phyloP scores from a whole-genome alignment of 2,888 invertebrate species.

The Psylliodes chrysocephalus region DNA sequence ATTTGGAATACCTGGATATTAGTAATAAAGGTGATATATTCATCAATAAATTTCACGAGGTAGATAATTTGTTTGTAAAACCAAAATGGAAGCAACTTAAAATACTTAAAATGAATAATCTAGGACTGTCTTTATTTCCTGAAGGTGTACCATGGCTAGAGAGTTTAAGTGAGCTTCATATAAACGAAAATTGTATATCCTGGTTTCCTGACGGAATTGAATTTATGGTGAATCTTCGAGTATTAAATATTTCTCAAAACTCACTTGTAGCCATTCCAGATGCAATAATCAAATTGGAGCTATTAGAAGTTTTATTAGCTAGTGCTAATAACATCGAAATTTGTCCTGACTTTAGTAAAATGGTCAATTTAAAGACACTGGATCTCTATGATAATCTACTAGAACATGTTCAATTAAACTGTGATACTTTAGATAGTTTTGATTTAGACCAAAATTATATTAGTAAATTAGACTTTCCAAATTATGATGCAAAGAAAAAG shows the following conservation, averaged over 20 bases:
- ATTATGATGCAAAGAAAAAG: constrained; percentile 39
- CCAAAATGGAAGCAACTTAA: constrained; percentile 46
- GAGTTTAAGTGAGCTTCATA: constrained; percentile 46
- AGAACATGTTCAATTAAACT: constrained; percentile 22
- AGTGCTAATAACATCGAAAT: constrained; percentile 43
- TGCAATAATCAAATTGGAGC: constrained; percentile 34
- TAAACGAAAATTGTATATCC: constrained; percentile 45
- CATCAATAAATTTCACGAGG: constrained; percentile 44
- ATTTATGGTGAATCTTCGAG: constrained; percentile 47
- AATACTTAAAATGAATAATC: constrained; percentile 44
- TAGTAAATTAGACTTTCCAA: constrained; percentile 28
- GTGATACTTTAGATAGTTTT: constrained; percentile 29
- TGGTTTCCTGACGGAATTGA: constrained; percentile 50
- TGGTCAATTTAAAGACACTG: constrained; percentile 43
- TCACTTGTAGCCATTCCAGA: constrained; percentile 42
- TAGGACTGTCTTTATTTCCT: constrained; percentile 47
- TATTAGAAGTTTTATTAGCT: constrained; percentile 41
- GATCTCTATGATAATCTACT: constrained; percentile 50
- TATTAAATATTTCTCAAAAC: constrained; percentile 49
- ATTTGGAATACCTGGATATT: constrained; percentile 48
- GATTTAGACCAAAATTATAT: constrained; percentile 49
- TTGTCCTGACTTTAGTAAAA: constrained; percentile 38
- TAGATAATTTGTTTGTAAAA: constrained; percentile 47
- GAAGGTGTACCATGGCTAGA: constrained; percentile 47
- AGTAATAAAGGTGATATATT: constrained; percentile 41